Conservation (phyloP, 2,113 vertebrate genomes). For the Datnioides undecimradiatus region DNA sequence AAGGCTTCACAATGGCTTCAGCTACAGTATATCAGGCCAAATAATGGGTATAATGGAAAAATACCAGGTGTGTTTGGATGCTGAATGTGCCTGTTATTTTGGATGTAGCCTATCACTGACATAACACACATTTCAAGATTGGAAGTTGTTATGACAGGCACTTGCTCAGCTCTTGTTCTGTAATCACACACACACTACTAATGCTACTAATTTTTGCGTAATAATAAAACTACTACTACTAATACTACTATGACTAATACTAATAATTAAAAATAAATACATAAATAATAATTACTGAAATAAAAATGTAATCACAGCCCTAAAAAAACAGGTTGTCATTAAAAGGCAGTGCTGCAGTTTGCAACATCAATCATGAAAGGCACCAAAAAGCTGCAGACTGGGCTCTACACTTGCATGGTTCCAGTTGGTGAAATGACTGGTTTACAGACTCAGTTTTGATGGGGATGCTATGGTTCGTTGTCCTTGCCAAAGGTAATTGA, state of each 20-base stretch:
- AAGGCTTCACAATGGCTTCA: not conserved
- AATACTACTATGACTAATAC: not conserved
- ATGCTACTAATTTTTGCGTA: no score
- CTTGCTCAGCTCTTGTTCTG: constrained; percentile 15
- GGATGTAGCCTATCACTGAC: constrained; percentile 15
- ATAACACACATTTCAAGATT: constrained; percentile 18
- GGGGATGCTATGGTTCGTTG: constrained; percentile 18
- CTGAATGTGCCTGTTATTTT: constrained; percentile 15
- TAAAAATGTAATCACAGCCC: not conserved
- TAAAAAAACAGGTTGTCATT: constrained; percentile 27
- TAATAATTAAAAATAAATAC: no score
- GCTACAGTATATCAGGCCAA: constrained; percentile 1
- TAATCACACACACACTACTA: not conserved
- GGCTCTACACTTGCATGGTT: not conserved
- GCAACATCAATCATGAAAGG: constrained; percentile 23
- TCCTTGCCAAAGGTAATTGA: constrained; percentile 18
- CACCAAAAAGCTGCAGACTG: constrained; percentile 4
- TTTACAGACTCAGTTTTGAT: constrained; percentile 18
- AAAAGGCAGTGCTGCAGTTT: constrained; percentile 27
- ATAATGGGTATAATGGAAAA: not conserved
- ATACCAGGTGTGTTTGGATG: not conserved
- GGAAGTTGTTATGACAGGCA: not conserved
- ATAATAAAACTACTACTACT: no score
- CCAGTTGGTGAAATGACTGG: constrained; percentile 12
- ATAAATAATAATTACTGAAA: constrained; percentile 13